Percentiles rank a stretch among this genome's conserved stretches.
Evolutionary conservation across 1,140 invertebrate species (phyloP).

Genomic region (Wiebesia pumilae): DNA sequence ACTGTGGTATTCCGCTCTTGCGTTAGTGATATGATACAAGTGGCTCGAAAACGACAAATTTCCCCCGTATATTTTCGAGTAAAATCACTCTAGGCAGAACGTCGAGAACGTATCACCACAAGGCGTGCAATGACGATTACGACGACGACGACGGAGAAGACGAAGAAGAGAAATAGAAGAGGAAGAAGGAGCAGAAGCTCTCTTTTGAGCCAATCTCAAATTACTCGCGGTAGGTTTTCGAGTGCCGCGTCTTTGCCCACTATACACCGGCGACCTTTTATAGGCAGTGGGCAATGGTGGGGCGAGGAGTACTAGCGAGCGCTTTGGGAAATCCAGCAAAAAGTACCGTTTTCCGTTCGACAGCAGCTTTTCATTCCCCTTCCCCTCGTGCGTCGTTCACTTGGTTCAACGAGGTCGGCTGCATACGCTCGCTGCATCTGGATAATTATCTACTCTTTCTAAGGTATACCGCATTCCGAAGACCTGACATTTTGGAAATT

Average conservation of each 20-base stretch:
- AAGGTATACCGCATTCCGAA: neutral
- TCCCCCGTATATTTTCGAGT: neutral
- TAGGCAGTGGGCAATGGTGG: slow-evolving; percentile 57
- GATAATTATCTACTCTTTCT: no score
- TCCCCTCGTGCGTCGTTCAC: no score
- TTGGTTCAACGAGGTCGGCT: no score
- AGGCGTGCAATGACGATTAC: neutral
- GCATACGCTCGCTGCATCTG: neutral
- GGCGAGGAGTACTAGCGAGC: slow-evolving; percentile 25
- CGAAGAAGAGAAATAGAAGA: slow-evolving; percentile 7
- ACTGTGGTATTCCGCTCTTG: neutral
- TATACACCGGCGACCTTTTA: slow-evolving; percentile 60
- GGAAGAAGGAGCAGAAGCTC: slow-evolving; percentile 14
- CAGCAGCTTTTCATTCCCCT: neutral
- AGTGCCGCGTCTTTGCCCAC: slow-evolving; percentile 55
- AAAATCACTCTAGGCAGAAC: neutral
- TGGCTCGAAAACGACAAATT: neutral
- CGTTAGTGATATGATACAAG: neutral
- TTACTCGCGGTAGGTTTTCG: slow-evolving; percentile 56
- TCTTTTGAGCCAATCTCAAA: slow-evolving; percentile 61
- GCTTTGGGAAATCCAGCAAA: slow-evolving; percentile 31
- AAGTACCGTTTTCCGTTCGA: slow-evolving; percentile 6
- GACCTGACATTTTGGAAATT: no score
- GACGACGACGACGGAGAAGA: neutral
- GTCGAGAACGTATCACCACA: slow-evolving; percentile 7